These are phyloP conservation scores for Eremophila alpestris DNA, from an alignment of 2,797 vertebrate species.

Conservation along the genomic window DNA sequence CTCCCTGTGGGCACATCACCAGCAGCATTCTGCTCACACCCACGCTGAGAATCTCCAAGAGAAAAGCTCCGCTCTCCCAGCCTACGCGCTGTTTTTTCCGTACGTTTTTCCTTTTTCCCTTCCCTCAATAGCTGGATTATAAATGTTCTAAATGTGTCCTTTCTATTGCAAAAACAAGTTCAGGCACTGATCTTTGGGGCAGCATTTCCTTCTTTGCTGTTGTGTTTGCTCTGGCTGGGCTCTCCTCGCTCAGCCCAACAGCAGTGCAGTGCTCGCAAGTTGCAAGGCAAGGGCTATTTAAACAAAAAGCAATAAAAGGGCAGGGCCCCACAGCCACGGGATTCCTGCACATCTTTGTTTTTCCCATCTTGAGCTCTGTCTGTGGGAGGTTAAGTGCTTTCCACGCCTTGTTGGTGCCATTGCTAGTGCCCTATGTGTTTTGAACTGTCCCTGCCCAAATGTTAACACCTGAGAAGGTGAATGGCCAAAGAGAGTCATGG, in stretches of 20 bases:
- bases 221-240: conserved; percentile 51
- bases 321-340: not conserved
- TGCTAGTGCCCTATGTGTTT: not conserved
- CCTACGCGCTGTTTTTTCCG: not conserved
- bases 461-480: not conserved
- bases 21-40: not conserved
- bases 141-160: not conserved
- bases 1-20: not conserved
- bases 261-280: not conserved
- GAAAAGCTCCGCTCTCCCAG: not conserved
- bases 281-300: not conserved
- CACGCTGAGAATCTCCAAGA: not conserved
- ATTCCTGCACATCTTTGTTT: not conserved
- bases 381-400: not conserved
- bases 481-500: rapidly evolving
- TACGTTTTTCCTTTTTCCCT: not conserved
- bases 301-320: not conserved
- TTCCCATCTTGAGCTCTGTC: not conserved
- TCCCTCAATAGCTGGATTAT: not conserved
- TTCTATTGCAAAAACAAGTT: not conserved
- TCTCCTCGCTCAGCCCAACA: not conserved
- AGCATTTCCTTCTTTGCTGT: conserved; percentile 23
- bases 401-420: not conserved
- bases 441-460: not conserved
- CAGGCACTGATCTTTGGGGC: not conserved